phyloP scores from a whole-genome alignment of 2,797 vertebrate species.

The Channa striata region DNA sequence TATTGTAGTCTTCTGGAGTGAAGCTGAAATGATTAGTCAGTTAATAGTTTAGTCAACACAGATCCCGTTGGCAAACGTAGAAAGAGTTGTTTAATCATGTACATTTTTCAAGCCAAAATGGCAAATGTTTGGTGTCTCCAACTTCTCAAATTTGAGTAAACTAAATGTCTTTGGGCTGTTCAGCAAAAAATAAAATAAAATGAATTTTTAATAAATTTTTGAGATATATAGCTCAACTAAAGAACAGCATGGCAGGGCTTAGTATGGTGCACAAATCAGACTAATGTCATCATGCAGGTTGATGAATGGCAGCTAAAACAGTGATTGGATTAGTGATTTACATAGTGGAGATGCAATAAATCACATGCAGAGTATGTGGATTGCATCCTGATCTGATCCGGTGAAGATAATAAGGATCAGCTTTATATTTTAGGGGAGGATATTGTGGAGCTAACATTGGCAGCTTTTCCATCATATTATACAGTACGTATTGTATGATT shows the following conservation, averaged over 20 bases:
- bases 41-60: background rate
- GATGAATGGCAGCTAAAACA: background rate
- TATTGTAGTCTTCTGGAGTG: background rate
- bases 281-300: background rate
- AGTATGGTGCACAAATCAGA: constrained; percentile 22
- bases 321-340: constrained; percentile 16
- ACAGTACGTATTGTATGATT: background rate
- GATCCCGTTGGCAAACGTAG: background rate
- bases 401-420: background rate
- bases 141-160: background rate
- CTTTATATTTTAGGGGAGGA: background rate
- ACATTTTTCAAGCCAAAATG: background rate
- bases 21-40: background rate
- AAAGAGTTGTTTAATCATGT: background rate
- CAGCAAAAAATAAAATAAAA: too few species aligned
- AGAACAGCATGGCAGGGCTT: background rate
- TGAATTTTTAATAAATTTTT: background rate
- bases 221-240: constrained; percentile 1
- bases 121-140: background rate
- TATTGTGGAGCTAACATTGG: background rate
- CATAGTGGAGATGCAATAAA: background rate
- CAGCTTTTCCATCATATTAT: background rate
- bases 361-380: background rate
- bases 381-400: background rate
- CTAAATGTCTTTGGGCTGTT: background rate